Evolutionary conservation across 2,113 vertebrate genomes (phyloP), one percentile per base, ranked within the genome.

Genomic region (Microcebus griseorufus): DNA sequence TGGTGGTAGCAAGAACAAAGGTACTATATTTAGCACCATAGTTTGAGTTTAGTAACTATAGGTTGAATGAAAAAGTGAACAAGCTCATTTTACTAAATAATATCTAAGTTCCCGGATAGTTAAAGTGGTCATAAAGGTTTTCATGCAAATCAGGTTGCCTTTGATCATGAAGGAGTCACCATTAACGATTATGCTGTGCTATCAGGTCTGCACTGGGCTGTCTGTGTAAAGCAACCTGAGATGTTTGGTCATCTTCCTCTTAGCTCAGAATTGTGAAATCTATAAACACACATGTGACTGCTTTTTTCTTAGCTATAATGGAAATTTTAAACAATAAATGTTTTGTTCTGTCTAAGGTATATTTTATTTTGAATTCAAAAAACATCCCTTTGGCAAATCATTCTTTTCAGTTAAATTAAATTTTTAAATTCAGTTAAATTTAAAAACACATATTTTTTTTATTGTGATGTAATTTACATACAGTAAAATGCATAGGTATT

Each of bases 251-350:
- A 25, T 13, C 2, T 22, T 64, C 3, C 25, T 81, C 27, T 51
- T 72, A 90, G 48, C 72, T 95, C 39, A 78, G 22, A 70, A 88
- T 91, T 32, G 1, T 67, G 39, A 34, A 55, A 55, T 94, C 69
- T 92, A 5, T 91, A 81, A 96, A 69, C 22, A 90, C 11, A 86
- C 58, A 93, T 80, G 34, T 67, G 37, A 65, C 39, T 86, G n/a
- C 81, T 91, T 70, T 72, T 94, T 90, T 92, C 55, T 87, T 16
- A 83, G 16, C 25, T 83, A 29, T 75, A 75, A 76, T 93, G 53
- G 84, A 92, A 88, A 90, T 69, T 88, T 96, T 93, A 90, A 95
- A 70, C 62, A 89, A 69, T 32, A 87, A 87, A 65, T 16, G 4
- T 48, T 70, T 93, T 97, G 17, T 84, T 93, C 34, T 94, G 20